A percentile compares a stretch with the other conserved stretches of the same genome.
Evolutionary conservation across 2,888 invertebrate species (phyloP).

Genomic region (Eristalis pertinax): DNA sequence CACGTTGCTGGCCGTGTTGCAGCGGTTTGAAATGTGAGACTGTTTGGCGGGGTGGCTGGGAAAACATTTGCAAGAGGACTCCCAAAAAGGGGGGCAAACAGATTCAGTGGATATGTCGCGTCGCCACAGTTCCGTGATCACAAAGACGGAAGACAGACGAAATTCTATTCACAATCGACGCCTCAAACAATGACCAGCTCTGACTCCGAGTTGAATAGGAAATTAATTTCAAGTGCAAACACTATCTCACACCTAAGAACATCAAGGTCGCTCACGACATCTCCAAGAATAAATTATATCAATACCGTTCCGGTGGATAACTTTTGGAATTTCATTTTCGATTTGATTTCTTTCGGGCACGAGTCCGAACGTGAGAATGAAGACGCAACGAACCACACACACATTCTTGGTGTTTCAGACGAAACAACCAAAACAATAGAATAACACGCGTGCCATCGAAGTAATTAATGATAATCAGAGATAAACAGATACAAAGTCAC

Average conservation of each 20-base stretch:
- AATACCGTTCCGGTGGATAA: neutral
- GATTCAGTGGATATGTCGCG: too few relatives aligned
- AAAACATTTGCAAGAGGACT: too few relatives aligned
- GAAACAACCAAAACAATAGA: neutral
- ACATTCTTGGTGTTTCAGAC: neutral
- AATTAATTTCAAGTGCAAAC: constrained; percentile 27
- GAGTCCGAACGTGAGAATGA: neutral
- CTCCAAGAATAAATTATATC: constrained; percentile 19
- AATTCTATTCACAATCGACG: neutral
- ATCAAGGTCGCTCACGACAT: constrained; percentile 33
- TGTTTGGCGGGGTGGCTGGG: too few relatives aligned
- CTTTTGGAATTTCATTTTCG: constrained; percentile 1
- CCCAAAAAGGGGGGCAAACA: too few relatives aligned
- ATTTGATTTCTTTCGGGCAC: neutral
- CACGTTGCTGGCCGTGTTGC: too few relatives aligned
- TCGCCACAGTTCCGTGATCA: too few relatives aligned
- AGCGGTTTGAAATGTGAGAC: too few relatives aligned
- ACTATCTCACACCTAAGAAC: constrained; percentile 18
- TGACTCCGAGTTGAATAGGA: neutral
- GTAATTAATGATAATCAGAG: constrained; percentile 43
- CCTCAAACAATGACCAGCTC: neutral
- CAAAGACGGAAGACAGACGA: neutral
- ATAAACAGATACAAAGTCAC: constrained; percentile 32
- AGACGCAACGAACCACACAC: neutral
- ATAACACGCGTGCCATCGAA: neutral